Base-by-base conservation (phyloP, 2,797 vertebrate genomes). In the Orestias chungarensis region DNA sequence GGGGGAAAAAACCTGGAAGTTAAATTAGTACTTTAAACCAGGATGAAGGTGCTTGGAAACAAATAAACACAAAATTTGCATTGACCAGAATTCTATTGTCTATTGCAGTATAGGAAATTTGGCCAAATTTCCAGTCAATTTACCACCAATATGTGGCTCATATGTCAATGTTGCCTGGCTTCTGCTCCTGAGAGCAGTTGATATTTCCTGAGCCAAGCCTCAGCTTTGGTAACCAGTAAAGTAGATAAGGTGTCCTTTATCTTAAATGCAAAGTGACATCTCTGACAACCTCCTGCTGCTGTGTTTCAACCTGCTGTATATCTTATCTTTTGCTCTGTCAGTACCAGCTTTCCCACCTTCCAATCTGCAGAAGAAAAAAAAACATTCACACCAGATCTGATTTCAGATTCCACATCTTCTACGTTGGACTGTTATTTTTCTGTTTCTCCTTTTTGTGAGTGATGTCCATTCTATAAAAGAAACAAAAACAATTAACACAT, bases 311-410 rank as follows among this genome's bases (percentile, higher is more conserved):
- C 75, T 78, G 80, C 80, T 87, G 74, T 69, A 46, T 70, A 62
- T 73, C 69, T 80, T 82, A 77, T 86, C 82, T 81, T 69, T 55
- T 70, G 38, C 66, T 57, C 64, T 77, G 65, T 82, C 71, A 79
- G 77, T 81, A 73, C 43, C 68, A 69, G 27, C 61, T 46, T 64
- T 27, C 35, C 38, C 50, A 46, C 31, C 38, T 40, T 20, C 66
- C 25, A 3, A 14, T 38, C 40, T 65, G 55, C 20, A 71, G 50
- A 55, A 46, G 8, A 64, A 67, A 59, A 73, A 42, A 64, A 67
- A 59, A 73, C 46, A 70, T 71, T 47, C 65, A 74, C 50, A 68
- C 69, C 14, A 69, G 66, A 86, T 88, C 83, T 85, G 73, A 80
- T 81, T 78, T 75, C 75, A 84, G 71, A 74, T 70, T 81, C 76